Evolutionary conservation across 2,797 vertebrate species (phyloP).

Genomic region (Picus viridis): DNA sequence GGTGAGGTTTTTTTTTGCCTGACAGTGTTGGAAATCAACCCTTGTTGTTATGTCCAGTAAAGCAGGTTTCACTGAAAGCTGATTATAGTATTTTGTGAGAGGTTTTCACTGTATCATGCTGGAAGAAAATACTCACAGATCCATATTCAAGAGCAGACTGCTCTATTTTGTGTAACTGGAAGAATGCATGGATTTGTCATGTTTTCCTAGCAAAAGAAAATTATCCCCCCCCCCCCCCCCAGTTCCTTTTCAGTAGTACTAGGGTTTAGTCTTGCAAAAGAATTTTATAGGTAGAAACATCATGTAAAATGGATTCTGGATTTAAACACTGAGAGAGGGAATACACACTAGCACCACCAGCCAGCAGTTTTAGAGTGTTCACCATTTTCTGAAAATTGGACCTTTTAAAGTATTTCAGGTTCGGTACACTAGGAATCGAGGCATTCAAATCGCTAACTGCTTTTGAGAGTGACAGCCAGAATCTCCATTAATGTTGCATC

Average conservation of each 20-base stretch:
- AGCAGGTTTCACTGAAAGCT: slow-evolving; percentile 7
- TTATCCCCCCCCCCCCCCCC: accelerated
- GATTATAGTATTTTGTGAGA: slow-evolving; percentile 20
- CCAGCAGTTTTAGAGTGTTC: background rate
- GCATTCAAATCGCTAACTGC: slow-evolving; percentile 20
- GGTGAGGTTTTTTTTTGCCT: background rate
- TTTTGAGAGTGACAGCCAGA: slow-evolving; percentile 45
- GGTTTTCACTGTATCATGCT: background rate
- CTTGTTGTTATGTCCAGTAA: slow-evolving; percentile 5
- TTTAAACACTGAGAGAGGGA: background rate
- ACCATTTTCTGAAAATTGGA: slow-evolving; percentile 7
- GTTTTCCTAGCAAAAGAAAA: background rate
- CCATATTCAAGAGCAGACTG: background rate
- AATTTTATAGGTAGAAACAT: slow-evolving; percentile 1
- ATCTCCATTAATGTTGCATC: slow-evolving; percentile 24
- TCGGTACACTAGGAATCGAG: background rate
- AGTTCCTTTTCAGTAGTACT: background rate
- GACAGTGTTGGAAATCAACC: background rate
- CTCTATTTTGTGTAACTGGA: background rate
- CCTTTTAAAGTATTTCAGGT: slow-evolving; percentile 18
- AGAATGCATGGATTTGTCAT: background rate
- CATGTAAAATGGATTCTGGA: background rate
- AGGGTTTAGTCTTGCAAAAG: background rate
- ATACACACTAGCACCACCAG: background rate
- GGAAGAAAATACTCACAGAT: background rate